Conservation (phyloP, 2,797 vertebrate species). For the Chelidonichthys spinosus region DNA sequence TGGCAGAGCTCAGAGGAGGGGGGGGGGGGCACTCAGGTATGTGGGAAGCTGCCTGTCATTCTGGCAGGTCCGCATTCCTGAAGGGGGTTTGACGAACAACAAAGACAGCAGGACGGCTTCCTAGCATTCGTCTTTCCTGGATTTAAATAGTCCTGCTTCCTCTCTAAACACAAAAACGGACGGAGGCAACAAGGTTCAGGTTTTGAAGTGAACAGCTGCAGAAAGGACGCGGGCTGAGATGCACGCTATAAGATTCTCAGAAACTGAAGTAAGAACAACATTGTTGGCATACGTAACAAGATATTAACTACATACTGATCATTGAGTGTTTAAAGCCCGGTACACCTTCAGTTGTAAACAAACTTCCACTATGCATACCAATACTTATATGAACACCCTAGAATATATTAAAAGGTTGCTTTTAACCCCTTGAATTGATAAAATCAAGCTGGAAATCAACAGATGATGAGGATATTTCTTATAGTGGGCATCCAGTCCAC, state of each 20-base stretch:
- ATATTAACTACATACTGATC: slow-evolving; percentile 14
- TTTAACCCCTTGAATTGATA: slow-evolving; percentile 5
- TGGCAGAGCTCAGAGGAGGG: slow-evolving; percentile 48
- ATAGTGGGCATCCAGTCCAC: slow-evolving; percentile 33
- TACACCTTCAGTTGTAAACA: slow-evolving; percentile 30
- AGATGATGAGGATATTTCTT: background rate
- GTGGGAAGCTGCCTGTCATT: slow-evolving; percentile 78
- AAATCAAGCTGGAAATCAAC: slow-evolving; percentile 18
- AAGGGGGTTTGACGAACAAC: slow-evolving; percentile 81
- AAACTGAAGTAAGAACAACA: slow-evolving; percentile 27
- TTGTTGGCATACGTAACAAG: slow-evolving; percentile 37
- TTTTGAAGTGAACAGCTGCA: slow-evolving; percentile 63
- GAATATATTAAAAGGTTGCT: background rate
- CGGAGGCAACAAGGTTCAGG: slow-evolving; percentile 32
- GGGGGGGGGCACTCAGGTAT: slow-evolving; percentile 83
- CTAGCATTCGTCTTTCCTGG: slow-evolving; percentile 69
- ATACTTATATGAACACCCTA: background rate
- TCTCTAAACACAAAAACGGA: slow-evolving; percentile 42
- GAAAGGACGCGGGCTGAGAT: slow-evolving; percentile 25
- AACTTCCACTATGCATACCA: background rate
- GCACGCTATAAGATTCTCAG: slow-evolving; percentile 44
- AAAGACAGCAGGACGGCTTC: slow-evolving; percentile 63
- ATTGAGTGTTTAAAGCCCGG: slow-evolving; percentile 22
- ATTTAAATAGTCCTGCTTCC: slow-evolving; percentile 77
- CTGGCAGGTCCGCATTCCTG: slow-evolving; percentile 80